Conservation (phyloP, 2,113 vertebrate species). For the Toxotes jaculatrix region DNA sequence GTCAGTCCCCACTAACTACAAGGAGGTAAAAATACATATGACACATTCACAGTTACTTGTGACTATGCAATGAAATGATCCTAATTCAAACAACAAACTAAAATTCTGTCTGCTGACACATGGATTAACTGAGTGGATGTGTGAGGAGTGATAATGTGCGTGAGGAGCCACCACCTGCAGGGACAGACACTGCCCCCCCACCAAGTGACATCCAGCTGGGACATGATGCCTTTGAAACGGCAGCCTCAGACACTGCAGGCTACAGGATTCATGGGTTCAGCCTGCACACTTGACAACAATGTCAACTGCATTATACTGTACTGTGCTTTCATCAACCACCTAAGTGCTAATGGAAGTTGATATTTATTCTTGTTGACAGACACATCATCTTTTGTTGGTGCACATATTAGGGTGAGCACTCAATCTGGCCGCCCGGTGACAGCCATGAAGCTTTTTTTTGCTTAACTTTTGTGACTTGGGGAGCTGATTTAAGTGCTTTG, state of each 20-base stretch:
- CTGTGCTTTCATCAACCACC: conserved; percentile 21
- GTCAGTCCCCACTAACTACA: too few species aligned
- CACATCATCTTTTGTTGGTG: conserved; percentile 1
- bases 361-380: conserved; percentile 18
- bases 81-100: background rate
- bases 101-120: background rate
- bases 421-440: background rate
- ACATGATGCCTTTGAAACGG: conserved; percentile 29
- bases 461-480: background rate
- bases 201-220: conserved; percentile 32
- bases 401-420: background rate
- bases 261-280: conserved; percentile 29
- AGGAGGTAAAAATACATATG: too few species aligned
- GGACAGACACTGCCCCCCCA: conserved; percentile 1
- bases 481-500: background rate
- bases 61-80: background rate
- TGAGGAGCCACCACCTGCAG: conserved; percentile 3
- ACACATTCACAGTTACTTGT: too few species aligned
- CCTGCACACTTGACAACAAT: conserved; percentile 21
- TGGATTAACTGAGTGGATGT: background rate
- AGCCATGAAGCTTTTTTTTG: background rate
- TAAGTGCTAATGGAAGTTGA: conserved; percentile 27
- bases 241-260: conserved; percentile 20
- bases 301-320: conserved; percentile 23
- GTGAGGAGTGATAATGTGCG: background rate